A percentile compares a stretch with the other conserved stretches of the same genome.
Conservation (phyloP, 2,888 invertebrate genomes). For the Pachydiplax longipennis region DNA sequence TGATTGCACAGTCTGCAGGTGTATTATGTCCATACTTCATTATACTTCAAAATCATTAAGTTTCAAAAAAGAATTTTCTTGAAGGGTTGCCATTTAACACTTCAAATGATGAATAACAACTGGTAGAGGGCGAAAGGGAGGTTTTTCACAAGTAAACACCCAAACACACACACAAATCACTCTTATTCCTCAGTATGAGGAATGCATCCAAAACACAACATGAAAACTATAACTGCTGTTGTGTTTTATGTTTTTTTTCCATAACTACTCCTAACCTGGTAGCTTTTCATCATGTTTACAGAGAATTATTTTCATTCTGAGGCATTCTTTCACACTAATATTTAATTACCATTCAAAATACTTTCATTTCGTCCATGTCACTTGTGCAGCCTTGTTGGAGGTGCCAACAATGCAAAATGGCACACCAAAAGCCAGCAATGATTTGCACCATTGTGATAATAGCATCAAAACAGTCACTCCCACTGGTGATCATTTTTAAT, state of each 20-base stretch:
- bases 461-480: conserved; percentile 42
- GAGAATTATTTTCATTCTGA: conserved; percentile 28
- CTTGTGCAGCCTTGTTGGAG: conserved; percentile 39
- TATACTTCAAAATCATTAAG: neutral
- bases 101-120: conserved; percentile 44
- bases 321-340: conserved; percentile 42
- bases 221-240: conserved; percentile 44
- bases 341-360: conserved; percentile 38
- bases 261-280: conserved; percentile 29
- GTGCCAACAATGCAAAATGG: conserved; percentile 42
- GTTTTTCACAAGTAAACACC: conserved; percentile 40
- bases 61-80: conserved; percentile 16
- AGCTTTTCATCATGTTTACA: conserved; percentile 37
- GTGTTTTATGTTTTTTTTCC: conserved; percentile 41
- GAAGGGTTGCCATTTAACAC: conserved; percentile 38
- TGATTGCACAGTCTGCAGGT: conserved; percentile 41
- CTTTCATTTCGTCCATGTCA: conserved; percentile 16
- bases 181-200: conserved; percentile 42
- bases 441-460: conserved; percentile 38
- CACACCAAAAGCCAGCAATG: conserved; percentile 43
- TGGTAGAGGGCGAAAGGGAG: conserved; percentile 41
- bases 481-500: conserved; percentile 28
- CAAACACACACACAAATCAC: conserved; percentile 38
- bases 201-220: conserved; percentile 40
- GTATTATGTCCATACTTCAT: conserved; percentile 23